Percentiles rank a stretch among this genome's conserved stretches.
Evolutionary conservation across 2,113 vertebrate species (phyloP).

Genomic region (Perca flavescens): DNA sequence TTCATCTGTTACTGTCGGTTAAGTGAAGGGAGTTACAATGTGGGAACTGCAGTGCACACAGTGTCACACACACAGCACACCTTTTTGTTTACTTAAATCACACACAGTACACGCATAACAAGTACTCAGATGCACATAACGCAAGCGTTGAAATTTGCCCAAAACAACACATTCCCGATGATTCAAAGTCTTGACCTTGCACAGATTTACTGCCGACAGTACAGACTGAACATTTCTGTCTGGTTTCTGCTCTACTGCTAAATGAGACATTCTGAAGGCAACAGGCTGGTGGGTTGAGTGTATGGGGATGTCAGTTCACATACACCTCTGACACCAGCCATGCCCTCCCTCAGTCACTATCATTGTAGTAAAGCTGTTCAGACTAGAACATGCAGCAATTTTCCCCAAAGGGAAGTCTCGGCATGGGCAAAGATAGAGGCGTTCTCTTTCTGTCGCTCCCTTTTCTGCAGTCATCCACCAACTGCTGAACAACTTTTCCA

Average conservation of each 20-base stretch:
- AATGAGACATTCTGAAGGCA: slow-evolving; percentile 72
- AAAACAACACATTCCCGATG: background rate
- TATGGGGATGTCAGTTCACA: slow-evolving; percentile 68
- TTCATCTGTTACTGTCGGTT: too few relatives aligned
- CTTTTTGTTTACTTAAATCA: too few relatives aligned
- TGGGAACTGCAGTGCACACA: too few relatives aligned
- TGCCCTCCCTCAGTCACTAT: slow-evolving; percentile 65
- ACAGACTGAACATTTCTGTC: slow-evolving; percentile 58
- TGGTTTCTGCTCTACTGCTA: slow-evolving; percentile 73
- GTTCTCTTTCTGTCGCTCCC: slow-evolving; percentile 53
- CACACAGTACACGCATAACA: background rate
- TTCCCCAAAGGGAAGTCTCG: slow-evolving; percentile 60
- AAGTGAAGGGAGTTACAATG: too few relatives aligned
- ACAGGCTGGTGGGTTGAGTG: slow-evolving; percentile 63
- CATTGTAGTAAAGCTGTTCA: slow-evolving; percentile 44
- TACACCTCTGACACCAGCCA: slow-evolving; percentile 54
- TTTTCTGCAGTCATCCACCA: slow-evolving; percentile 41
- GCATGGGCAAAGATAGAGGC: slow-evolving; percentile 54
- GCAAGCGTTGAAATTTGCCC: background rate
- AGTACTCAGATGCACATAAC: background rate
- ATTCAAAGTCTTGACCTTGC: slow-evolving; percentile 21
- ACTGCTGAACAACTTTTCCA: slow-evolving; percentile 49
- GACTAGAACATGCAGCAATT: slow-evolving; percentile 58
- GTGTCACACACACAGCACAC: too few relatives aligned
- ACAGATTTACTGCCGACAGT: slow-evolving; percentile 42